These are phyloP conservation scores for Microvelia longipes DNA, from an alignment of 1,140 invertebrate genomes.

Conservation along the genomic window DNA sequence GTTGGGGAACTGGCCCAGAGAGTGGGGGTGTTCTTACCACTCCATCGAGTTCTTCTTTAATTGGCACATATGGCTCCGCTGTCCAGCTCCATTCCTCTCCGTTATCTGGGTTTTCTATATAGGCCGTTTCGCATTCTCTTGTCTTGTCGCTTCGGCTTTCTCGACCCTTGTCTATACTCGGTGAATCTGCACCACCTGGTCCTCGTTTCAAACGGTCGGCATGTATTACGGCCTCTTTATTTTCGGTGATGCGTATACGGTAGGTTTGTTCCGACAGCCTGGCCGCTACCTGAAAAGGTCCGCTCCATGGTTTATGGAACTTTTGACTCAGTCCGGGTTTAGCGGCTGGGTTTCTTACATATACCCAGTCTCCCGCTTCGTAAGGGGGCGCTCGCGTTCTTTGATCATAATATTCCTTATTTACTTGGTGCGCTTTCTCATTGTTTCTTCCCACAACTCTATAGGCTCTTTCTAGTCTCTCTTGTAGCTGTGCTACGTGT, in stretches of 20 bases:
- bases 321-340: background rate
- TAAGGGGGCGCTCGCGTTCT: background rate
- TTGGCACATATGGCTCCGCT: no score
- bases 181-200: background rate
- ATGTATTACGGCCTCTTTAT: background rate
- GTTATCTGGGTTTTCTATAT: no score
- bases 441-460: background rate
- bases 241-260: background rate
- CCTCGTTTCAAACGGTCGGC: background rate
- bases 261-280: background rate
- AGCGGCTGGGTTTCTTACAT: background rate
- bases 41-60: background rate
- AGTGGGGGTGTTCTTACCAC: no score
- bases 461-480: background rate
- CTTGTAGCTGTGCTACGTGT: background rate
- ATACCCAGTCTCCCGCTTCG: background rate
- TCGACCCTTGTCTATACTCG: constrained; percentile 9
- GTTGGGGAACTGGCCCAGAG: background rate
- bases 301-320: constrained; percentile 3
- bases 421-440: background rate
- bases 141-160: no score
- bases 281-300: background rate
- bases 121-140: no score
- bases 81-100: no score
- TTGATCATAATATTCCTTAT: background rate